A percentile compares a stretch with the other conserved stretches of the same genome.
Evolutionary conservation across 2,888 invertebrate genomes (phyloP).

Genomic region (Ganaspis brasiliensis): DNA sequence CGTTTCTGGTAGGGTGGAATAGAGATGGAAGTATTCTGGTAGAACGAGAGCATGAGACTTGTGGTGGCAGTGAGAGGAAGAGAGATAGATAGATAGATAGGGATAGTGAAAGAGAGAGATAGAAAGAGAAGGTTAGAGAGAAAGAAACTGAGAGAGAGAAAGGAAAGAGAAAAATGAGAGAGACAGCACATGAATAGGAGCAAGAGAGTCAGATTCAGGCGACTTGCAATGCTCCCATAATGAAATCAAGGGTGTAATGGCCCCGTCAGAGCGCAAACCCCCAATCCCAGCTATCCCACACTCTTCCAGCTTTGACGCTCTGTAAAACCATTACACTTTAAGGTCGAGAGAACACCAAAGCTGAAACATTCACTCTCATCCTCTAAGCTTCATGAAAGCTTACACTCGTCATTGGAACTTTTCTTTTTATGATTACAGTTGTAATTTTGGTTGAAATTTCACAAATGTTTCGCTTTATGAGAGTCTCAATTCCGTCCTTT

Average conservation of each 20-base stretch:
- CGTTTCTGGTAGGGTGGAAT: conserved; percentile 33
- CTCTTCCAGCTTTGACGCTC: conserved; percentile 73
- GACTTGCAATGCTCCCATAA: conserved; percentile 75
- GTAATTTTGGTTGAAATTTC: too few species aligned
- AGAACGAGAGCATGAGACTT: conserved; percentile 29
- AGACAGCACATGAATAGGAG: conserved; percentile 46
- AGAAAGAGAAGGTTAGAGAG: conserved; percentile 30
- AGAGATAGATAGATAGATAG: conserved; percentile 37
- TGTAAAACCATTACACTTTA: conserved; percentile 74
- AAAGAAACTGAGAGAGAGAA: conserved; percentile 53
- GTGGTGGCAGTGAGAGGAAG: background rate
- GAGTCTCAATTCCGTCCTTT: too few species aligned
- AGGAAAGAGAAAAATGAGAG: conserved; percentile 53
- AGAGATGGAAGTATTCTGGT: conserved; percentile 18
- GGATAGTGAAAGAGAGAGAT: conserved; percentile 50
- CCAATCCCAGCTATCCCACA: conserved; percentile 56
- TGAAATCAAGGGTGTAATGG: conserved; percentile 79
- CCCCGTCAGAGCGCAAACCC: conserved; percentile 75
- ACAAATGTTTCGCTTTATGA: too few species aligned
- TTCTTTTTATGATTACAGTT: background rate
- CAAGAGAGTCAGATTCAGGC: conserved; percentile 71
- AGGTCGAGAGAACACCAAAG: conserved; percentile 68
- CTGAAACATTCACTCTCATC: conserved; percentile 55
- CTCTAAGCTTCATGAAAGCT: conserved; percentile 15
- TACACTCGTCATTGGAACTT: background rate